These are phyloP conservation scores for Eutolmus rufibarbis DNA, from an alignment of 2,888 invertebrate genomes.

Conservation along the genomic window DNA sequence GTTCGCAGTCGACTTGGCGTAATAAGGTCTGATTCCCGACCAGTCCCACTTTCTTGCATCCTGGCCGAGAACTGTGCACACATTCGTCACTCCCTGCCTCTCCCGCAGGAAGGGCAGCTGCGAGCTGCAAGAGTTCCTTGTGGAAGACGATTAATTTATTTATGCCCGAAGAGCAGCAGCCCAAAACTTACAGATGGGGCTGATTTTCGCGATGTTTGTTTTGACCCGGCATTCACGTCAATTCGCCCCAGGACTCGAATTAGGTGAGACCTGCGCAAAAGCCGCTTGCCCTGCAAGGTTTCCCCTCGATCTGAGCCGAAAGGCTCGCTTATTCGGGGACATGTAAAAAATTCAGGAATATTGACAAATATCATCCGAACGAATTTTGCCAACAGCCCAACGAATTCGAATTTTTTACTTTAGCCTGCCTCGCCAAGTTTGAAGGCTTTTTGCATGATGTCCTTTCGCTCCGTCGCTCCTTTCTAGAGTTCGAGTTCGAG, in stretches of 20 bases:
- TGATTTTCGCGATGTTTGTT: constrained; percentile 11
- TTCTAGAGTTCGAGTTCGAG: neutral
- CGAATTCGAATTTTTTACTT: neutral
- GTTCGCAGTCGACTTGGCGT: neutral
- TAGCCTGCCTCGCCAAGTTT: neutral
- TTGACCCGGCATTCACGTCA: neutral
- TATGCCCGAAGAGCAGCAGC: neutral
- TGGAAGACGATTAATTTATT: constrained; percentile 21
- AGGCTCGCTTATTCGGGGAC: neutral
- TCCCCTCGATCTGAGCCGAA: neutral
- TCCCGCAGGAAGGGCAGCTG: neutral
- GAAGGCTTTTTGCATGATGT: neutral
- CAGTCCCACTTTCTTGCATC: neutral
- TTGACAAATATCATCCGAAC: neutral
- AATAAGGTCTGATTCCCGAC: neutral
- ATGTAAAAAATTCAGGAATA: neutral
- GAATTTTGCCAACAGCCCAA: neutral
- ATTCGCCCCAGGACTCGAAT: neutral
- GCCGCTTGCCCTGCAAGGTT: neutral
- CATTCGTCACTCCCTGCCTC: neutral
- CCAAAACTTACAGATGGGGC: constrained; percentile 11
- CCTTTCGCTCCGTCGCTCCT: neutral
- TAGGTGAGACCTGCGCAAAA: constrained; percentile 27
- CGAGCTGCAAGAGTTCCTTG: neutral
- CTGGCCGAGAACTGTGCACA: neutral